phyloP scores from a whole-genome alignment of 1,140 invertebrate genomes.

The Drosophila dunni region DNA sequence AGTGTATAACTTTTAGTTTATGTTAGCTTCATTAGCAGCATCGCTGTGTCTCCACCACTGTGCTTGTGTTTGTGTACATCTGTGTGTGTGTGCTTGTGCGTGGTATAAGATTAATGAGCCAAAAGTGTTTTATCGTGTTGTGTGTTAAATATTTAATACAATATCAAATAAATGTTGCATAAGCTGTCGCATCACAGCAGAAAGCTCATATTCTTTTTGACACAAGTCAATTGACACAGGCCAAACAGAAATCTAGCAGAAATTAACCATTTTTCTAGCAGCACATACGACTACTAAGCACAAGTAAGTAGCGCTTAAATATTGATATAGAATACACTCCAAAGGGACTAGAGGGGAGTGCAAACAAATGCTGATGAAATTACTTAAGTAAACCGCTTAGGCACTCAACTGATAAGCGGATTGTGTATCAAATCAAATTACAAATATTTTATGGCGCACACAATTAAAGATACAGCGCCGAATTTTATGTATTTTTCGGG shows the following conservation, averaged over 20 bases:
- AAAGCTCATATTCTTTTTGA: slow-evolving; percentile 23
- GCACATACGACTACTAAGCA: background rate
- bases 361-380: slow-evolving; percentile 5
- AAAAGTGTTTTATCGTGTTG: slow-evolving; percentile 82
- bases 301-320: slow-evolving; percentile 29
- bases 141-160: slow-evolving; percentile 81
- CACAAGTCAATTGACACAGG: slow-evolving; percentile 34
- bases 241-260: background rate
- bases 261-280: slow-evolving; percentile 6
- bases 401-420: slow-evolving; percentile 13
- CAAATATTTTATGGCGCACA: slow-evolving; percentile 1
- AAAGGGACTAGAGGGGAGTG: background rate
- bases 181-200: slow-evolving; percentile 60
- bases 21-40: slow-evolving; percentile 65
- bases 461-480: slow-evolving; percentile 1
- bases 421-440: slow-evolving; percentile 23
- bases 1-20: slow-evolving; percentile 22
- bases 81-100: slow-evolving; percentile 21
- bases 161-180: slow-evolving; percentile 80
- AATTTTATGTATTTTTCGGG: slow-evolving; percentile 6
- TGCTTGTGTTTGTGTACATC: slow-evolving; percentile 9
- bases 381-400: slow-evolving; percentile 23
- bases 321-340: slow-evolving; percentile 14
- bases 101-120: slow-evolving; percentile 71
- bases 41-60: slow-evolving; percentile 16